Evolutionary conservation across 2,113 vertebrate species (phyloP).

Genomic region (Pseudopipra pipra): DNA sequence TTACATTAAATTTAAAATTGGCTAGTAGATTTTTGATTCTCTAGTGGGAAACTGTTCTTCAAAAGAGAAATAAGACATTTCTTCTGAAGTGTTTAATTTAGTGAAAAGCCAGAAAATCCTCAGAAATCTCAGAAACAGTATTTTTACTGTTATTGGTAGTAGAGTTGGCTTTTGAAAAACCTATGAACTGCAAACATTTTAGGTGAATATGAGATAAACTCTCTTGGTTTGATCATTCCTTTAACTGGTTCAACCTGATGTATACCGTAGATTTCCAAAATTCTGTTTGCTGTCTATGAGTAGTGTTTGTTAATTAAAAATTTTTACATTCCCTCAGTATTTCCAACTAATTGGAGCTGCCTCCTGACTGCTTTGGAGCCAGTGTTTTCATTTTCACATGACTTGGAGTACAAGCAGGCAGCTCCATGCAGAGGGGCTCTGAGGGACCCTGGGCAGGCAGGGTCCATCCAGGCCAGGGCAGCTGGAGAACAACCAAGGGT

Average conservation of each 20-base stretch:
- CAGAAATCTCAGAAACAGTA: neutral
- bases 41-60: neutral
- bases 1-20: neutral
- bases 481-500: neutral
- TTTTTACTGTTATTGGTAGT: neutral
- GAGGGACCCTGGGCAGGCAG: neutral
- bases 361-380: rapidly evolving
- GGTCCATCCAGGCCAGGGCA: neutral
- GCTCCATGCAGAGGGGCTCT: rapidly evolving
- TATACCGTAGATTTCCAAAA: neutral
- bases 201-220: neutral
- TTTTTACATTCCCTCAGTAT: neutral
- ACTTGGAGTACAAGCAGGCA: neutral
- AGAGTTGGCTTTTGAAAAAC: neutral
- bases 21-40: neutral
- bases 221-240: neutral
- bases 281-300: neutral
- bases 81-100: neutral
- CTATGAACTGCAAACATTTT: neutral
- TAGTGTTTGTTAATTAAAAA: neutral
- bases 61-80: neutral
- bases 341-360: neutral
- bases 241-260: neutral
- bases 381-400: no score
- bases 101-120: neutral